These are phyloP conservation scores for Drosophila putrida DNA, from an alignment of 2,888 invertebrate genomes.

Conservation along the genomic window DNA sequence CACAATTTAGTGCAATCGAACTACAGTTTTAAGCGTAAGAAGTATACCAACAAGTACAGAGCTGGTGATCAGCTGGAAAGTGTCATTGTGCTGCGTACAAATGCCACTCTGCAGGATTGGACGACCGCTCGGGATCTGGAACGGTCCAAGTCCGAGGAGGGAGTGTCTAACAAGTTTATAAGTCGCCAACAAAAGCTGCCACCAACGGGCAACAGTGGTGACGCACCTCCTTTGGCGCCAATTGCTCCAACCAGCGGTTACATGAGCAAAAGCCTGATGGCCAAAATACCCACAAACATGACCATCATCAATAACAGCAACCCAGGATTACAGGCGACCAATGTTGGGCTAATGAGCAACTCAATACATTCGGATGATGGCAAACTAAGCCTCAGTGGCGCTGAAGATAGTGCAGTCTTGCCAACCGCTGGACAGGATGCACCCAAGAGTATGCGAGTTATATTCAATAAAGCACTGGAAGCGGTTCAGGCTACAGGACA, in stretches of 20 bases:
- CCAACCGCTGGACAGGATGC: constrained; percentile 29
- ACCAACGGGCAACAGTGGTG: constrained; percentile 14
- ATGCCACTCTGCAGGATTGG: constrained; percentile 83
- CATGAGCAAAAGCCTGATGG: constrained; percentile 82
- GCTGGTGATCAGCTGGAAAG: constrained; percentile 84
- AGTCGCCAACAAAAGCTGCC: constrained; percentile 55
- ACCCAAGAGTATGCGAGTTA: constrained; percentile 66
- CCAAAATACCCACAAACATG: constrained; percentile 84
- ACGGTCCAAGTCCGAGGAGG: constrained; percentile 66
- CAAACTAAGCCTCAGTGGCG: constrained; percentile 59
- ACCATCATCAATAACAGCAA: constrained; percentile 84
- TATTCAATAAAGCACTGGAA: constrained; percentile 84
- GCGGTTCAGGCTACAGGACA: constrained; percentile 84
- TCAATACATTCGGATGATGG: constrained; percentile 82
- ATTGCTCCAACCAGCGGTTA: constrained; percentile 31
- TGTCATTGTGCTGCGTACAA: constrained; percentile 84
- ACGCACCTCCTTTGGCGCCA: constrained; percentile 14
- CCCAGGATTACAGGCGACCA: constrained; percentile 66
- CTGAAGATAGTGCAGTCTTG: constrained; percentile 38
- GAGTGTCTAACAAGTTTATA: constrained; percentile 42
- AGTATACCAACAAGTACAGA: constrained; percentile 79
- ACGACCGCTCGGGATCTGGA: constrained; percentile 78
- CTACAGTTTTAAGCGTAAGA: constrained; percentile 84
- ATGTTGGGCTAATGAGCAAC: constrained; percentile 73
- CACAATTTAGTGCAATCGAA: constrained; percentile 85